Conservation (phyloP, 2,113 vertebrate genomes). For the Actinemys pallida region DNA sequence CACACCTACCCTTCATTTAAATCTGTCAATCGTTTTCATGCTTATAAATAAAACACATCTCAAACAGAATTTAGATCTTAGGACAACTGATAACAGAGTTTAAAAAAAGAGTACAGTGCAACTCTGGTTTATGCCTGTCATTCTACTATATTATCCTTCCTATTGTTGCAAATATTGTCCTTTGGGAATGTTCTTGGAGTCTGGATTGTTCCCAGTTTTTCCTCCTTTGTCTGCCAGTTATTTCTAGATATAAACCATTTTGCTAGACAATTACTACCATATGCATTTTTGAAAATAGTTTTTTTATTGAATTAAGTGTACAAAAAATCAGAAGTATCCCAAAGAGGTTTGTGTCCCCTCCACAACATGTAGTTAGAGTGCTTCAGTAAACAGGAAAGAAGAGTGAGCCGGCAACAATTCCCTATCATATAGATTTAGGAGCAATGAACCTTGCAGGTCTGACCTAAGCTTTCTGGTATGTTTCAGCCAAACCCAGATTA, state of each 20-base stretch:
- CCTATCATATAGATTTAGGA: slow-evolving; percentile 53
- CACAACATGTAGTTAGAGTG: slow-evolving; percentile 29
- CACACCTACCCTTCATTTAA: slow-evolving; percentile 50
- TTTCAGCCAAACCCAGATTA: slow-evolving; percentile 60
- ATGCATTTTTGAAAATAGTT: slow-evolving; percentile 26
- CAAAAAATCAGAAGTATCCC: slow-evolving; percentile 16
- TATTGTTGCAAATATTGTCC: slow-evolving; percentile 58
- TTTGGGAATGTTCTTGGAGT: slow-evolving; percentile 55
- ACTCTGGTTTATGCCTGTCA: slow-evolving; percentile 28
- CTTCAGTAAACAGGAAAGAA: slow-evolving; percentile 23
- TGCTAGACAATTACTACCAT: slow-evolving; percentile 65
- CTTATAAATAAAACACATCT: slow-evolving; percentile 58
- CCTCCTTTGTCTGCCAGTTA: slow-evolving; percentile 70
- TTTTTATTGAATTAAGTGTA: neutral
- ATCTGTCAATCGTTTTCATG: slow-evolving; percentile 28
- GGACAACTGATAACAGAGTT: slow-evolving; percentile 38
- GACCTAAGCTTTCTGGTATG: slow-evolving; percentile 73
- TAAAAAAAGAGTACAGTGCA: slow-evolving; percentile 18
- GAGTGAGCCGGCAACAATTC: neutral
- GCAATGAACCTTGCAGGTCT: slow-evolving; percentile 56
- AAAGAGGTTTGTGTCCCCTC: slow-evolving; percentile 22
- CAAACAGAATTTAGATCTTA: slow-evolving; percentile 58
- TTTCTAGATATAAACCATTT: slow-evolving; percentile 71
- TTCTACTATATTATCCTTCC: slow-evolving; percentile 49
- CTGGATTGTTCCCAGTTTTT: slow-evolving; percentile 56